A percentile compares a stretch with the other conserved stretches of the same genome.
Evolutionary conservation across 2,888 invertebrate genomes (phyloP).

Genomic region (Spilosoma lubricipeda): DNA sequence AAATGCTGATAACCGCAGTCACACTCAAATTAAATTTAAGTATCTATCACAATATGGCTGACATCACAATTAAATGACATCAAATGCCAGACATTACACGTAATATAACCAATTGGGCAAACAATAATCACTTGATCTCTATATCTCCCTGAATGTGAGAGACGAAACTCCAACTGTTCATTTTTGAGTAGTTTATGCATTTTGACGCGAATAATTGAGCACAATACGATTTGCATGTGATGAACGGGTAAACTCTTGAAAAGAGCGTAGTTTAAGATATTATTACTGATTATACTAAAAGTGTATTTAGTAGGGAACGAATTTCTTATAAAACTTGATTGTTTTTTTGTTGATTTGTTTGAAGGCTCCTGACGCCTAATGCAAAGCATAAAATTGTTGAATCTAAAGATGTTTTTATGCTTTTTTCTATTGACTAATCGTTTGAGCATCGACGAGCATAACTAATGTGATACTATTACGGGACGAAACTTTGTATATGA

Average conservation of each 20-base stretch:
- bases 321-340: constrained; percentile 45
- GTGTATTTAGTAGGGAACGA: constrained; percentile 52
- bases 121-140: constrained; percentile 27
- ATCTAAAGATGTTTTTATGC: constrained; percentile 30
- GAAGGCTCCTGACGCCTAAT: constrained; percentile 31
- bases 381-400: constrained; percentile 39
- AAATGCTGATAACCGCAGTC: constrained; percentile 7
- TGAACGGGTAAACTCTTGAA: constrained; percentile 70
- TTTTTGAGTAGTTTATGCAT: constrained; percentile 26
- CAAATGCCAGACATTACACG: background rate
- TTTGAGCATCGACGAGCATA: constrained; percentile 33
- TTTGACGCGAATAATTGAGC: constrained; percentile 40
- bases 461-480: constrained; percentile 28
- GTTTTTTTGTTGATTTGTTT: constrained; percentile 33
- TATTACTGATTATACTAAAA: constrained; percentile 45
- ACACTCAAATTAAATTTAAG: constrained; percentile 12
- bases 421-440: constrained; percentile 33
- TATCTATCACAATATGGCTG: background rate
- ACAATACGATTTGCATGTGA: constrained; percentile 68
- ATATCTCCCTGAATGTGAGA: constrained; percentile 9
- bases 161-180: constrained; percentile 21
- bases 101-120: constrained; percentile 5
- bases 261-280: constrained; percentile 66
- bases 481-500: constrained; percentile 21
- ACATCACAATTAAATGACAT: constrained; percentile 26